Percentiles rank a stretch among this genome's conserved stretches.
These are phyloP conservation scores for Papio anubis DNA, from an alignment of 2,113 vertebrate species.

Conservation along the genomic window DNA sequence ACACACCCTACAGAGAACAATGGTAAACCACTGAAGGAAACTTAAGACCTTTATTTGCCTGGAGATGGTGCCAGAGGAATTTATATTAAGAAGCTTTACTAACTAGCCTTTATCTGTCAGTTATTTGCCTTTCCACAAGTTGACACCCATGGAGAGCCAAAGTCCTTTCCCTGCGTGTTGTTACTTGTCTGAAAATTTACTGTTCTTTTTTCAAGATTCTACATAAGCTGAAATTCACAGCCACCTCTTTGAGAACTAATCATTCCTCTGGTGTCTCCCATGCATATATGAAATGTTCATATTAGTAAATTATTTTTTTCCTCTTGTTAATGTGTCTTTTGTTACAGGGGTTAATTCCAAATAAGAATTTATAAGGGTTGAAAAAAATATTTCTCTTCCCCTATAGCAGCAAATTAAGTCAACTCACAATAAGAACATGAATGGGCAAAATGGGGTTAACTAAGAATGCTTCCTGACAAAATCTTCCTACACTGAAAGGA, in stretches of 20 bases:
- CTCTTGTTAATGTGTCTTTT: background rate
- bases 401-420: background rate
- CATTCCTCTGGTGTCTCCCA: background rate
- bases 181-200: background rate
- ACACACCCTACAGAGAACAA: background rate
- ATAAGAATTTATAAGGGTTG: background rate
- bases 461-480: background rate
- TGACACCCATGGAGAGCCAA: background rate
- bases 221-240: background rate
- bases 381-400: background rate
- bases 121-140: background rate
- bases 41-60: background rate
- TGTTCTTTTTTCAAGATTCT: background rate
- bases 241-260: background rate
- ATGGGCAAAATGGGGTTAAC: constrained; percentile 45
- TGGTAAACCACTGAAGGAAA: background rate
- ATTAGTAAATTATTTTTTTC: background rate
- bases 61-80: background rate
- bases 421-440: background rate
- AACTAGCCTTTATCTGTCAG: background rate
- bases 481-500: constrained; percentile 31
- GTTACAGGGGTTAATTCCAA: background rate
- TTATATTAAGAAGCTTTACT: background rate
- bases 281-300: background rate
- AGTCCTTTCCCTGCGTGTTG: background rate